Base-by-base conservation (phyloP, 2,888 invertebrate genomes). In the Meloe dianella region DNA sequence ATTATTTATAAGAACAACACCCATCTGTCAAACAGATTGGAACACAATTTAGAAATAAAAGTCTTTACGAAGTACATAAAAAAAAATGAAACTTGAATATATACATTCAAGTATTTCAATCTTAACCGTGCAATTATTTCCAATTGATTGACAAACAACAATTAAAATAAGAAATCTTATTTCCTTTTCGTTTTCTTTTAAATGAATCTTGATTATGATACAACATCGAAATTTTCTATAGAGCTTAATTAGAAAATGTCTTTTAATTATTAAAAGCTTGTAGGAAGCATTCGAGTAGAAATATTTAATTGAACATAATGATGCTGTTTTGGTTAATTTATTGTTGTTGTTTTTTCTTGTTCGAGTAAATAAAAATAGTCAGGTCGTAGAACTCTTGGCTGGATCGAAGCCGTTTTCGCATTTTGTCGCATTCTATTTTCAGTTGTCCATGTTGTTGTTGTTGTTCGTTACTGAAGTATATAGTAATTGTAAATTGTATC, bases 351-450 rank as follows among this genome's bases (percentile, higher is more conserved):
- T n/a, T n/a, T n/a, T n/a, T n/a, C n/a, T n/a, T n/a, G n/a, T 41
- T 3, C 27, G 27, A 3, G 4, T 27, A 27, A 27, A 27, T 27
- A 27, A 27, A 27, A 27, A 27, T 27, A 27, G 24, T 24, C 54
- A 12, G 54, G 54, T 54, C 54, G 24, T 12, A 24, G 54, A 54
- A 54, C 54, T 54, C 54, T 2, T 6, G 12, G 1, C 24, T 22
- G 12, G 51, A 51, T 54, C 24, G 54, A 51, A 51, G 24, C 54
- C 22, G 54, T 54, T 54, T 54, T 24, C 54, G n/a, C 24, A 24
- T 54, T 54, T 54, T 54, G 54, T 54, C 54, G 24, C 24, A 54
- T 54, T 54, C 24, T 51, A 51, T 51, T 51, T 51, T 51, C 47
- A 20, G 17, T 20, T n/a, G n/a, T 10, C 38, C 1, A 6, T 38